phyloP scores from a whole-genome alignment of 2,797 vertebrate species.

The Scyliorhinus canicula region DNA sequence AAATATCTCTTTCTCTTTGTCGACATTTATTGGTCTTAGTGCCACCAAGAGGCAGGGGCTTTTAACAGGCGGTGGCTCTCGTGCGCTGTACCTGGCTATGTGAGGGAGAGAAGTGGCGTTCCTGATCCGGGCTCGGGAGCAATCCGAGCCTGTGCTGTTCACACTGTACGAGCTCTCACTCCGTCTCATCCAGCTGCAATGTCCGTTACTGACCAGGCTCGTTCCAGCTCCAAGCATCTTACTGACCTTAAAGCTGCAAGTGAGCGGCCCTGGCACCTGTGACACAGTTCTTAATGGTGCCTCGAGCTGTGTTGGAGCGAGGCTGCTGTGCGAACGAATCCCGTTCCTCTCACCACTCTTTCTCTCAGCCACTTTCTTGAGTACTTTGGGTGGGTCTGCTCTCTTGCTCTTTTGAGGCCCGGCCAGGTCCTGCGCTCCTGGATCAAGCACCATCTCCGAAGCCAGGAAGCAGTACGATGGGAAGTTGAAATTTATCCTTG shows the following conservation, averaged over 20 bases:
- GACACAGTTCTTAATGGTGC: constrained; percentile 48
- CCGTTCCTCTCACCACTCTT: constrained; percentile 52
- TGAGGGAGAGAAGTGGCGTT: constrained; percentile 80
- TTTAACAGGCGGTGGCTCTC: constrained; percentile 47
- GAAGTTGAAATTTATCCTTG: neutral
- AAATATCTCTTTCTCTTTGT: constrained; percentile 73
- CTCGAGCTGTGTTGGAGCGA: neutral
- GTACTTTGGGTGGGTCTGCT: constrained; percentile 44
- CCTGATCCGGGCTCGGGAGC: constrained; percentile 56
- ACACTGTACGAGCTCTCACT: constrained; percentile 72
- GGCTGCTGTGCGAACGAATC: constrained; percentile 43
- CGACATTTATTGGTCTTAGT: constrained; percentile 78
- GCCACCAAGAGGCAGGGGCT: constrained; percentile 80
- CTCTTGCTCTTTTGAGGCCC: constrained; percentile 47
- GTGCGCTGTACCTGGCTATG: constrained; percentile 58
- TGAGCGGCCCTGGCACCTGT: constrained; percentile 55
- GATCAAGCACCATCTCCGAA: constrained; percentile 74
- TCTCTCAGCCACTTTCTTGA: constrained; percentile 52
- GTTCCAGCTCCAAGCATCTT: constrained; percentile 27
- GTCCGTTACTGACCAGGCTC: constrained; percentile 54
- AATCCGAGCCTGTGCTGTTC: constrained; percentile 52
- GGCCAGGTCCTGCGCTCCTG: constrained; percentile 65
- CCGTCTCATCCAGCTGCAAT: constrained; percentile 67
- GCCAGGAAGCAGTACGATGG: neutral
- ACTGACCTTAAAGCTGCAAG: constrained; percentile 53